Conservation (phyloP, 2,113 vertebrate species). For the Camelus bactrianus region DNA sequence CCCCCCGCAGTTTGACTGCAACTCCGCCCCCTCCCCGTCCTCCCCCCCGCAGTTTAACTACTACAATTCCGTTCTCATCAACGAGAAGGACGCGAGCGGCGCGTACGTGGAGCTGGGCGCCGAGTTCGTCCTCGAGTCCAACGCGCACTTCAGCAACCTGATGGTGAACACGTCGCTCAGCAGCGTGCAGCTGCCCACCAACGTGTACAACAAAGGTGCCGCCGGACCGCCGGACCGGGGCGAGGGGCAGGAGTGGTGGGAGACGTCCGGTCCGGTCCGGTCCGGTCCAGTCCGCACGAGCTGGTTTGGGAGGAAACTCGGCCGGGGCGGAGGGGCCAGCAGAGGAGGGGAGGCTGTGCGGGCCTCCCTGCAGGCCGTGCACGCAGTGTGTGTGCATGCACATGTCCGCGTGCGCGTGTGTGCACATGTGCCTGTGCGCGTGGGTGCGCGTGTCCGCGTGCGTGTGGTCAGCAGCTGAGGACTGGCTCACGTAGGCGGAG, state of each 20-base stretch:
- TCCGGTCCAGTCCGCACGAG: no score
- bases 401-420: fast-evolving
- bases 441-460: fast-evolving
- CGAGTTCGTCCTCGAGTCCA: conserved; percentile 93
- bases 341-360: no score
- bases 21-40: conserved; percentile 85
- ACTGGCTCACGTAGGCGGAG: not conserved
- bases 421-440: no score
- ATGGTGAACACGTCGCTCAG: conserved; percentile 94
- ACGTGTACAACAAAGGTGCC: conserved; percentile 96
- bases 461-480: no score
- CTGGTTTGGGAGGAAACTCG: no score
- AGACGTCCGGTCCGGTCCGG: no score
- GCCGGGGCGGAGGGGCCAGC: no score
- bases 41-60: conserved; percentile 80
- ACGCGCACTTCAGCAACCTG: conserved; percentile 95
- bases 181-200: conserved; percentile 96
- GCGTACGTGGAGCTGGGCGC: conserved; percentile 92
- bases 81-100: conserved; percentile 91
- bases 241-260: no score
- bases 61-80: conserved; percentile 95
- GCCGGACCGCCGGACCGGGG: no score
- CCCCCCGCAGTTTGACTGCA: conserved; percentile 93
- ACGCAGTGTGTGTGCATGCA: no score
- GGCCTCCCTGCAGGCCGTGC: no score